Conservation (phyloP, 2,888 invertebrate species). For the Amorpha juglandis region DNA sequence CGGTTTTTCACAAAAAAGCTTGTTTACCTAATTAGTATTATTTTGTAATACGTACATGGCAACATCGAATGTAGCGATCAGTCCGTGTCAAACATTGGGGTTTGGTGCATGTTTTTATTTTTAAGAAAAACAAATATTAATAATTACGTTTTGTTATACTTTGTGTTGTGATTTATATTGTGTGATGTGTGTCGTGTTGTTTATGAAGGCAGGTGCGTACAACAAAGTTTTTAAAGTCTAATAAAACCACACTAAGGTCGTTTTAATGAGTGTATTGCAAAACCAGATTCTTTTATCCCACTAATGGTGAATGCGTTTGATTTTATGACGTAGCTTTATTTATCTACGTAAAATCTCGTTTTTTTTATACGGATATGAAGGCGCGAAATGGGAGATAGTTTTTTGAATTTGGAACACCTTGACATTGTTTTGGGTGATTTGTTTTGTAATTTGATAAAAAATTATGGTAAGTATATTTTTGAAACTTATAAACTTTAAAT, state of each 20-base stretch:
- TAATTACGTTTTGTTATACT: background rate
- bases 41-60: background rate
- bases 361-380: background rate
- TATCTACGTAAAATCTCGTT: conserved; percentile 5
- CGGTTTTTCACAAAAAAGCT: background rate
- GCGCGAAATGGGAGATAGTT: background rate
- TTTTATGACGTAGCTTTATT: background rate
- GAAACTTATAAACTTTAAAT: too few species aligned
- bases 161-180: background rate
- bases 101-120: background rate
- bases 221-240: background rate
- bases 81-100: background rate
- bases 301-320: background rate
- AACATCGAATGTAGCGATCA: background rate
- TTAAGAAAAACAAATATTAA: background rate
- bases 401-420: background rate
- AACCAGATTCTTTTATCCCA: background rate
- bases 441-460: background rate
- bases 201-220: conserved; percentile 7
- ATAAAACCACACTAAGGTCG: background rate
- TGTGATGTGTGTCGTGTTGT: background rate
- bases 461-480: too few species aligned
- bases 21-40: background rate
- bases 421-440: too few species aligned
- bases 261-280: background rate